Conservation (phyloP, 2,888 invertebrate species). For the Eretmocerus hayati region DNA sequence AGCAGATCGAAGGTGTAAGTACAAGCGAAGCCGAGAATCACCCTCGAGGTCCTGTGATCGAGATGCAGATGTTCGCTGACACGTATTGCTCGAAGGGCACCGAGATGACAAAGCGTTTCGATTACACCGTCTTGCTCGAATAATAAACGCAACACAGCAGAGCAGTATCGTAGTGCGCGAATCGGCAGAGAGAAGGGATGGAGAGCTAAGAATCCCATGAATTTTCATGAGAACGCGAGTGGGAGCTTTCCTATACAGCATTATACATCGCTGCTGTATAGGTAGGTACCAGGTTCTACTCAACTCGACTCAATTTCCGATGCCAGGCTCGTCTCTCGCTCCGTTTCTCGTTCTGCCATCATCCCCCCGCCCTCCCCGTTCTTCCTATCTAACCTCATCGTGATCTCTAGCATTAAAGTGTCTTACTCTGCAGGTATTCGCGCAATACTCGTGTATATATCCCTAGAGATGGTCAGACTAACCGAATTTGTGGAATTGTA, state of each 20-base stretch:
- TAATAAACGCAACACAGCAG: conserved; percentile 18
- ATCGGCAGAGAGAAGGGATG: no score
- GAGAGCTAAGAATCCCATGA: conserved; percentile 11
- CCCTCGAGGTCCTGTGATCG: no score
- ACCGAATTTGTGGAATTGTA: background rate
- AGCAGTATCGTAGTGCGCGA: background rate
- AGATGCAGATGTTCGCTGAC: no score
- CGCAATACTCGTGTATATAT: no score
- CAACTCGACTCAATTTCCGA: conserved; percentile 22
- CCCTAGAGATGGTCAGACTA: no score
- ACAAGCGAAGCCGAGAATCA: no score
- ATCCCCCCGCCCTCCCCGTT: background rate
- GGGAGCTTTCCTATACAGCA: background rate
- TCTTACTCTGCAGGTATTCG: no score
- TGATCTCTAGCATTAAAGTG: no score
- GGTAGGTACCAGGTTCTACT: no score
- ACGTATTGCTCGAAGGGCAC: background rate
- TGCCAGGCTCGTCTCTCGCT: background rate
- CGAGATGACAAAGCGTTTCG: conserved; percentile 11
- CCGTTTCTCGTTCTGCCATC: background rate
- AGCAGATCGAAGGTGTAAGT: no score
- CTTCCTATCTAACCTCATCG: no score
- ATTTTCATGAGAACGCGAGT: conserved; percentile 21
- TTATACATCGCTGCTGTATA: no score
- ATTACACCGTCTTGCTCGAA: conserved; percentile 2